Evolutionary conservation across 2,888 invertebrate species (phyloP), one percentile per base, ranked within the genome.

Genomic region (Tanypteryx hageni): DNA sequence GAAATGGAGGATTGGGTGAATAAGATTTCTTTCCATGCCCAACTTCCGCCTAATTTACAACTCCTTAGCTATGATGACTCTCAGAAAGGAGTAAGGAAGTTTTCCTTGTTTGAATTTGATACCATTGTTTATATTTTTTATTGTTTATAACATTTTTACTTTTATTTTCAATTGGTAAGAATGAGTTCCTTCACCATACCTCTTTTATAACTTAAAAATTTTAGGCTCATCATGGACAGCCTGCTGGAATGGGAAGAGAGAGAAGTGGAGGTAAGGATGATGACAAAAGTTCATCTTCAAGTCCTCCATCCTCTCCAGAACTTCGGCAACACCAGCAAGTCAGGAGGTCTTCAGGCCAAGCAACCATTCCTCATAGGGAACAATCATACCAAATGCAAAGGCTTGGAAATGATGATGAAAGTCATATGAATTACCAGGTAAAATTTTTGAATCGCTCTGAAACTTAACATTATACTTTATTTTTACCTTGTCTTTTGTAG

Each of bases 21-120:
- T 94, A 99, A 99, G 95, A 97, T 99, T 93, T 96, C 97, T 92
- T 99, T 99, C 96, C 99, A 99, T 95, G 99, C 99, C 18, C 96
- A 97, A 94, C 96, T 99, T 93, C 98, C 98, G 18, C 99, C 99
- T 18, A 98, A 97, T 95, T 96, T 98, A 94, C 99, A 99, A 95
- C 96, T 99, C 64, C 96, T 98, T 92, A 98, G 98, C 93, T 98
- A 98, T 95, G 97, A 97, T 94, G 96, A 96, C 93, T 96, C 96
- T 10, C 96, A 96, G 93, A 96, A 96, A 68, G 85, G 85, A 95
- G 96, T 96, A 94, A 89, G 89, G 11, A 44, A 14, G 57, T 83
- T 83, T 57, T 76, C 10, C 14, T 22, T 57, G n/a, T 22, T 18
- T 14, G 9, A 0, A 68, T 56, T 68, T 44, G 61, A 61, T 14